phyloP scores from a whole-genome alignment of 2,888 invertebrate species.

The Hypolimnas misippus region DNA sequence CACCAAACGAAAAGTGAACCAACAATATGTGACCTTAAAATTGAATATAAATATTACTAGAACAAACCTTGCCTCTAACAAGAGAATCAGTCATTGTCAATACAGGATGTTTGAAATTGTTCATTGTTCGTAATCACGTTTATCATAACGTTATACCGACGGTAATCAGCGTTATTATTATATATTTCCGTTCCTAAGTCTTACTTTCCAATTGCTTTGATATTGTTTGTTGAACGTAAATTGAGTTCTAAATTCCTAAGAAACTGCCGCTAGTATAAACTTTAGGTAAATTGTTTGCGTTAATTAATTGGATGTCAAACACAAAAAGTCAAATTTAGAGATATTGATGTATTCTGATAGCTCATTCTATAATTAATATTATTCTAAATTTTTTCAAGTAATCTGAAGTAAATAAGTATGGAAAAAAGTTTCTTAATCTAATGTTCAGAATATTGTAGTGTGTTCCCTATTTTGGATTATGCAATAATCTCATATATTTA shows the following conservation, averaged over 20 bases:
- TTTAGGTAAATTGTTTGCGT: no score
- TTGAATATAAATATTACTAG: background rate
- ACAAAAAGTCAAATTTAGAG: no score
- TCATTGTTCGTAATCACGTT: slow-evolving; percentile 48
- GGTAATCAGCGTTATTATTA: slow-evolving; percentile 50
- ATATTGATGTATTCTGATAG: no score
- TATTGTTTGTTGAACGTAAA: background rate
- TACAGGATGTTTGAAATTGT: slow-evolving; percentile 46
- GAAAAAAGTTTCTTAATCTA: no score
- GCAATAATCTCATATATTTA: no score
- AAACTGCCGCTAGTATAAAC: background rate
- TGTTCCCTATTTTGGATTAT: no score
- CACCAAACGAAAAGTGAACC: background rate
- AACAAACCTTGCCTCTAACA: background rate
- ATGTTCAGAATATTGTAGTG: no score
- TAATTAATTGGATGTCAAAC: no score
- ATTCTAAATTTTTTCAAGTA: no score
- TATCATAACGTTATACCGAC: slow-evolving; percentile 41
- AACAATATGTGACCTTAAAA: background rate
- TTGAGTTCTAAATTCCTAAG: background rate
- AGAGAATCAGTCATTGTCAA: slow-evolving; percentile 33
- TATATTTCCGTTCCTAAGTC: slow-evolving; percentile 47
- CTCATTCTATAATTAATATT: no score
- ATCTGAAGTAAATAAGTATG: no score
- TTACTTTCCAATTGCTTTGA: slow-evolving; percentile 43